Base-by-base conservation (phyloP, 2,797 vertebrate genomes). In the Trachurus trachurus region DNA sequence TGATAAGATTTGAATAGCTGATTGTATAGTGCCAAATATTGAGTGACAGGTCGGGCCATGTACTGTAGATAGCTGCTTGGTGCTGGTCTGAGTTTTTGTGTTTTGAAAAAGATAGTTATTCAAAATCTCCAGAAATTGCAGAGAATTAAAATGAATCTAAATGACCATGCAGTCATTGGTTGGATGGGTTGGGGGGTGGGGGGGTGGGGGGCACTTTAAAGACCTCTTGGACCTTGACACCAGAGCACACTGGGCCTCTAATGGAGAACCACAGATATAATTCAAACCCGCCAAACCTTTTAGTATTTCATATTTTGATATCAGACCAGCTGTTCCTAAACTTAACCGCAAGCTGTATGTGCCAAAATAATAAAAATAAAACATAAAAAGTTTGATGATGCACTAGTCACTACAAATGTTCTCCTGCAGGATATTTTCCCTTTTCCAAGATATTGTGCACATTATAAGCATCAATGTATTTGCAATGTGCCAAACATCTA, bases 91-190 rank as follows among this genome's bases (percentile, higher is more conserved):
- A 44, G 22, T 73, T 50, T 63, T 5, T 62, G 37, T 53, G 5
- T 59, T 40, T 50, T 16, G 9, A 3, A 50, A 13, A 53, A 26
- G 13, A 62, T 16, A 40, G 12, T 5, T 34, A 5, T 50, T 70
- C 44, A 71, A 66, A 40, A 44, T 52, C 50, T 59, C 13, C 42
- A 69, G 5, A 12, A 12, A 21, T 62, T 60, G 40, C 12, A 29
- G 19, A 6, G 6, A 39, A 50, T 39, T 71, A 10, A 39, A 39
- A 19, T 39, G 0, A 49, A 26, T 16, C 3, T 7, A 16, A 56
- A 47, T 34, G 16, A 37, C 17, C n/a, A n/a, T n/a, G n/a, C n/a
- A 13, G 2, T 49, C 31, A n/a, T 65, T 65, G 37, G 34, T 37
- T 8, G 34, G 34, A 37, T 37, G 7, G 31, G 26, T 26, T 34